These are phyloP conservation scores for Seriola quinqueradiata DNA, from an alignment of 2,113 vertebrate species.

Conservation along the genomic window DNA sequence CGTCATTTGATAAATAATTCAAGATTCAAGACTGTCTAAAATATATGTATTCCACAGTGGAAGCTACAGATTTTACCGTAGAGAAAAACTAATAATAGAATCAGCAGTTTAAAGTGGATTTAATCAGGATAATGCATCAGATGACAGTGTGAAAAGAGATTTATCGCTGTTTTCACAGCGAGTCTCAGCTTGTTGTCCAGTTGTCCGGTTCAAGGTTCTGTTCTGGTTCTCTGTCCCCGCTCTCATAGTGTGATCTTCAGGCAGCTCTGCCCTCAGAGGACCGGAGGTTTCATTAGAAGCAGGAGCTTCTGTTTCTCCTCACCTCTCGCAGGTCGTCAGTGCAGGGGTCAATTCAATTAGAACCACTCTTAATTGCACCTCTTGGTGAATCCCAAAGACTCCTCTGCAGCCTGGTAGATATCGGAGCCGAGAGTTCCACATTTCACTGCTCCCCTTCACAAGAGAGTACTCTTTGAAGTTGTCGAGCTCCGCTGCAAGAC, in stretches of 20 bases:
- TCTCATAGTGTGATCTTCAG: background rate
- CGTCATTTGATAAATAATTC: background rate
- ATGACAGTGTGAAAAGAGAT: background rate
- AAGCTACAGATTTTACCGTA: background rate
- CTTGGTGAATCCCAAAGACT: slow-evolving; percentile 59
- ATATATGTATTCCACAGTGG: slow-evolving; percentile 1
- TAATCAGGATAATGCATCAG: background rate
- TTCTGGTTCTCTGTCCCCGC: background rate
- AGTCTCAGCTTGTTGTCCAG: background rate
- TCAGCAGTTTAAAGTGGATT: background rate
- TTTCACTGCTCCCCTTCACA: slow-evolving; percentile 66
- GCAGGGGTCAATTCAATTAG: slow-evolving; percentile 56
- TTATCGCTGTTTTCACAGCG: background rate
- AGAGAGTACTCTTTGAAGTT: slow-evolving; percentile 75
- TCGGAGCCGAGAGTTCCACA: slow-evolving; percentile 62
- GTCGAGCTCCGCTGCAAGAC: slow-evolving; percentile 69
- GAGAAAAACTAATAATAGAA: background rate
- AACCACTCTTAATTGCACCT: slow-evolving; percentile 56
- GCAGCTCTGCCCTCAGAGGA: slow-evolving; percentile 10
- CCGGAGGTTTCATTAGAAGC: slow-evolving; percentile 20
- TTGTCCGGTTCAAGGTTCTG: background rate
- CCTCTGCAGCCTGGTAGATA: slow-evolving; percentile 59
- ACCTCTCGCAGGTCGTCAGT: slow-evolving; percentile 25
- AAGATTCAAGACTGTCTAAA: background rate
- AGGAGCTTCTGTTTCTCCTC: slow-evolving; percentile 33